Evolutionary conservation across 2,113 vertebrate genomes (phyloP).

Genomic region (Hippoglossus stenolepis): DNA sequence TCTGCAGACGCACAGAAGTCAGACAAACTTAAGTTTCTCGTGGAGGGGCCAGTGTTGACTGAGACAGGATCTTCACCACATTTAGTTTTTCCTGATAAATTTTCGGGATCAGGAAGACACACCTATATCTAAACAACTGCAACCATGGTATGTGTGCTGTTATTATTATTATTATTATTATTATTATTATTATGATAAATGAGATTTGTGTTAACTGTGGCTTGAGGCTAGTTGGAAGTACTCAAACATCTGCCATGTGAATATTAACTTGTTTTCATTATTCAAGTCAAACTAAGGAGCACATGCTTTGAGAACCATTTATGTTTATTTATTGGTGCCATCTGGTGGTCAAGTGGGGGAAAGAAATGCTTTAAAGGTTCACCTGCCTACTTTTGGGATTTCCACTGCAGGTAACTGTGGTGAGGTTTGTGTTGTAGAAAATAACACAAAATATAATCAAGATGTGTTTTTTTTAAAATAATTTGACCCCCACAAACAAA

Average conservation of each 20-base stretch:
- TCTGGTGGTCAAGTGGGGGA: constrained; percentile 23
- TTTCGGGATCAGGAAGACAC: neutral
- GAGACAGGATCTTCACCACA: neutral
- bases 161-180: neutral
- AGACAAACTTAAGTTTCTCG: neutral
- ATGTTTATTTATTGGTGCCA: constrained; percentile 2
- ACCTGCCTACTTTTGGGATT: neutral
- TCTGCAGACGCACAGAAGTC: constrained; percentile 8
- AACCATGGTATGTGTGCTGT: constrained; percentile 59
- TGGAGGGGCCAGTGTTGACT: neutral
- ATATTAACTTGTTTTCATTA: neutral
- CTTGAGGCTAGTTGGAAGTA: neutral
- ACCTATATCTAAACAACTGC: neutral
- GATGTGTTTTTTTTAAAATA: too few relatives aligned
- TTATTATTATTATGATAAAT: neutral
- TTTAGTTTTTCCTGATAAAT: neutral
- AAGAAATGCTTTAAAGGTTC: neutral
- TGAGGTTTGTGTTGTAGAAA: neutral
- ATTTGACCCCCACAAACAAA: too few relatives aligned
- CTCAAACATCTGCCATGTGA: neutral
- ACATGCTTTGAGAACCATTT: neutral
- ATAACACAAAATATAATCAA: too few relatives aligned
- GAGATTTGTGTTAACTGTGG: neutral
- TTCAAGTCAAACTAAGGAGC: neutral
- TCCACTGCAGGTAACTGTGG: neutral